Evolutionary conservation across 1,140 invertebrate species (phyloP), one percentile per base, ranked within the genome.

Genomic region (Conopomorpha cramerella): DNA sequence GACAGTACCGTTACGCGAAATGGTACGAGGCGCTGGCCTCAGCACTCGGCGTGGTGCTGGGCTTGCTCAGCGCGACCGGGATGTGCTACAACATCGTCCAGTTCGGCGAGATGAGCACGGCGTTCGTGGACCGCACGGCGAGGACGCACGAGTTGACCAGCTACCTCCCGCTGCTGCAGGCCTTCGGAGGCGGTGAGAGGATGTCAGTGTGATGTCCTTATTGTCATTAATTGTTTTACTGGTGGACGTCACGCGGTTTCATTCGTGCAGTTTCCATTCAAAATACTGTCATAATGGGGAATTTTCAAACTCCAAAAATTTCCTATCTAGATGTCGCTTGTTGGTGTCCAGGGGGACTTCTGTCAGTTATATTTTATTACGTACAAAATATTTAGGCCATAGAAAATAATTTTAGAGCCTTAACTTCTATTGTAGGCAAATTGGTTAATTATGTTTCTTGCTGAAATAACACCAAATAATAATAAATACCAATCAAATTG

Each of bases 81-180:
- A 55, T 88, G 29, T 86, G 86, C 8, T 68, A 84, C 37, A 82
- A 88, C 34, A 81, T 88, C 29, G 79, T 88, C 12, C 78, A 89
- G 18, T 89, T 89, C 57, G 88, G 88, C 14, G 80, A 83, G 43
- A 81, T 90, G 31, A 87, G 86, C 8, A 84, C 84, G 1, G 66
- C 86, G 30, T 60, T 88, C 39, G 82, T 87, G 10, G 83, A 83
- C 41, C 55, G 81, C 6, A 78, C 79, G 2, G 49, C 49, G 14
- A 52, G 56, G 26, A 43, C 48, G 7, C 45, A 66, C 8, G 37
- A 50, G 12, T 37, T 54, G 0, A 72, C 72, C 14, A 81, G 80
- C 26, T 68, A 68, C 17, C 55, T 80, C 1, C 70, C 78, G 14
- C 55, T 81, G 2, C 53, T 81, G 12, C 49, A 51, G 0, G 18